phyloP scores from a whole-genome alignment of 2,888 invertebrate genomes.

The Tromatobia lineatoria region DNA sequence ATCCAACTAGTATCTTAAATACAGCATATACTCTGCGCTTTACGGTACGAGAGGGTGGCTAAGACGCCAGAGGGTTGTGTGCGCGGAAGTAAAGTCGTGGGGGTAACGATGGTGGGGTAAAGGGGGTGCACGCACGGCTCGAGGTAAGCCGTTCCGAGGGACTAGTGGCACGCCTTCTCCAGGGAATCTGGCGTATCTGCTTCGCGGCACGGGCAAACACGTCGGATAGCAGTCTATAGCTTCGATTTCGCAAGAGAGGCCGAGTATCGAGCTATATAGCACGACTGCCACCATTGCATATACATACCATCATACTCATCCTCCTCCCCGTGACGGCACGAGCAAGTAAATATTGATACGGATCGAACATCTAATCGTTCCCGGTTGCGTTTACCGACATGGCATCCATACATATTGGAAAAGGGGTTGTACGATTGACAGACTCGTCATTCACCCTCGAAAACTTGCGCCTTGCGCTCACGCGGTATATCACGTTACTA shows the following conservation, averaged over 20 bases:
- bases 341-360: constrained; percentile 83
- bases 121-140: constrained; percentile 67
- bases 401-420: constrained; percentile 74
- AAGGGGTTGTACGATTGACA: constrained; percentile 67
- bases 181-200: constrained; percentile 82
- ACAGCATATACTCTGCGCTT: neutral
- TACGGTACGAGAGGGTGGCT: constrained; percentile 42
- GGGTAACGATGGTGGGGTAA: constrained; percentile 48
- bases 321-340: constrained; percentile 42
- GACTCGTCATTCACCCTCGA: constrained; percentile 58
- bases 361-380: constrained; percentile 83
- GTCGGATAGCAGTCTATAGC: constrained; percentile 75
- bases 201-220: constrained; percentile 82
- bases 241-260: constrained; percentile 80
- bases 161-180: constrained; percentile 82
- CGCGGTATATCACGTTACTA: constrained; percentile 2
- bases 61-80: constrained; percentile 56
- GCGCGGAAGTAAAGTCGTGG: constrained; percentile 37
- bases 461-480: constrained; percentile 23
- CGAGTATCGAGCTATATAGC: constrained; percentile 55
- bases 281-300: constrained; percentile 28
- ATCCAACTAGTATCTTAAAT: neutral
- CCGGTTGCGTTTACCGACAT: constrained; percentile 79
- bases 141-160: constrained; percentile 81
- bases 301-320: constrained; percentile 55